Conservation (phyloP, 2,888 invertebrate species). For the Steinernema carpocapsae region DNA sequence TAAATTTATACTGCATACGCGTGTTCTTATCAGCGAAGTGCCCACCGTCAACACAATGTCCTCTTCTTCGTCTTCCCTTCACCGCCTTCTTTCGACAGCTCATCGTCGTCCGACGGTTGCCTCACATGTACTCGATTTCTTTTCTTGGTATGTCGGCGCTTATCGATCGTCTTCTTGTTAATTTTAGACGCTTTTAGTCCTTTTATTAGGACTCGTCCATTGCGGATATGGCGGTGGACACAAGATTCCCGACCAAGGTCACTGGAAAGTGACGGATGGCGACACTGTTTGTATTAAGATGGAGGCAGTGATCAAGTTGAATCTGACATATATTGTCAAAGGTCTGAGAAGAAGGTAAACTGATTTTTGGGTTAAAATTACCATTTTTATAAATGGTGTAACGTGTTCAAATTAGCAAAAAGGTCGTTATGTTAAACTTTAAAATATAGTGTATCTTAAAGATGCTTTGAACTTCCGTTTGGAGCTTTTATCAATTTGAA, state of each 20-base stretch:
- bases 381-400: too few species aligned
- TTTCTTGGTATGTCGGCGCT: not conserved
- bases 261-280: slow-evolving; percentile 1
- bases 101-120: not conserved
- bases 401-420: too few species aligned
- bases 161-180: not conserved
- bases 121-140: not conserved
- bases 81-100: not conserved
- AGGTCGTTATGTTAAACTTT: too few species aligned
- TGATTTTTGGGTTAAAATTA: not conserved
- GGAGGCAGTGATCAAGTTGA: slow-evolving; percentile 11
- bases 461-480: too few species aligned
- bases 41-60: slow-evolving; percentile 11
- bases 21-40: slow-evolving; percentile 12
- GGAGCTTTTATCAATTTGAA: too few species aligned
- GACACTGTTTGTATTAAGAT: not conserved
- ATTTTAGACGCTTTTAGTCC: not conserved
- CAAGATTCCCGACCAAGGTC: not conserved
- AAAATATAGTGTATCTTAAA: too few species aligned
- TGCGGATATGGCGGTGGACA: not conserved
- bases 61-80: not conserved
- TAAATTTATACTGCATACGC: not conserved
- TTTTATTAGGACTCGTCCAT: not conserved
- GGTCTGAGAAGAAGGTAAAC: not conserved
- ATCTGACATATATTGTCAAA: slow-evolving; percentile 15